Evolutionary conservation across 1,140 invertebrate species (phyloP), one percentile per base, ranked within the genome.

Genomic region (Ylistrum balloti): DNA sequence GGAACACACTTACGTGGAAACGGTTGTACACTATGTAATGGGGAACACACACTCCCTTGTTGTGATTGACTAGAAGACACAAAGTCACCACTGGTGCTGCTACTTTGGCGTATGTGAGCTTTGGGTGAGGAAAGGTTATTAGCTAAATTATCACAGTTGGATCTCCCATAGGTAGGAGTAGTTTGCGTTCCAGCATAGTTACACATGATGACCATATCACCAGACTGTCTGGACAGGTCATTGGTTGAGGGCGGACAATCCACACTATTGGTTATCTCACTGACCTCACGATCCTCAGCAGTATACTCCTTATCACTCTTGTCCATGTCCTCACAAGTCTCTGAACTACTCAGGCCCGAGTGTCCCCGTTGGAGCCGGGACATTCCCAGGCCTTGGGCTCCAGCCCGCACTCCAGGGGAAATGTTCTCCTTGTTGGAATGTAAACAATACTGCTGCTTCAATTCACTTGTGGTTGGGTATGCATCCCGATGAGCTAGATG

Each of bases 221-320:
- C 56, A n/a, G 56, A 74, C 2, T 5, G n/a, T 74, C 56, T 28
- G 5, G 56, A 74, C 5, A 74, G 56, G 17, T 74, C 56, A 28
- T 74, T 74, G 56, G 56, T 74, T n/a, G 56, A 17, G 22, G 56
- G 9, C n/a, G 22, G 15, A 74, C 38, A 38, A 45, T 38, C 87
- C 87, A 41, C 56, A 86, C 90, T 91, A 38, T 74, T 74, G 22
- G 92, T 94, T 33, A 95, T 92, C 91, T 94, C 91, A 91, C 93
- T 94, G 85, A 95, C 93, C 90, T 95, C 95, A 28, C 92, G 88
- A 74, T 95, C 95, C 89, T 95, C 95, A 33, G 93, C 95, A 9
- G 93, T 93, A 48, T 91, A 93, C 56, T 94, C 93, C 34, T 87
- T 89, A 74, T 94, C 93, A 91, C 89, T 92, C 85, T 91, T 93